Evolutionary conservation across 2,113 vertebrate genomes (phyloP).

Genomic region (Bubalus kerabau): DNA sequence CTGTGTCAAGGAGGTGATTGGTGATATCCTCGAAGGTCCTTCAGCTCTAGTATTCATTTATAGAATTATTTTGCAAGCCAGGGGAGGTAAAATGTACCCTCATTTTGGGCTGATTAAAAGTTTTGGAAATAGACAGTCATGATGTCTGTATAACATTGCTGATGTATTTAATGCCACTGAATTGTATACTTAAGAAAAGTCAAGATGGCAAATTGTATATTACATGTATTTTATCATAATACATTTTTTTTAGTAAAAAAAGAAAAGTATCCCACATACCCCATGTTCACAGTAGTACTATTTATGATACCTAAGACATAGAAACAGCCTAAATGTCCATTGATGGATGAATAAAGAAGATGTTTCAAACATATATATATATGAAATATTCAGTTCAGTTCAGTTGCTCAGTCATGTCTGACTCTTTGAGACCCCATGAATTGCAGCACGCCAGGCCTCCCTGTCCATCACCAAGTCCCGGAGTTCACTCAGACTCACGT

Average conservation of each 20-base stretch:
- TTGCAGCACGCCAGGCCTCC: too few relatives aligned
- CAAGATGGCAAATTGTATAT: not conserved
- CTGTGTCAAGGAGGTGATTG: not conserved
- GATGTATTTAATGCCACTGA: not conserved
- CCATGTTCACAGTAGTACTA: not conserved
- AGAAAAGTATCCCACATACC: not conserved
- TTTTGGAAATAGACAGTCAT: not conserved
- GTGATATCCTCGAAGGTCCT: not conserved
- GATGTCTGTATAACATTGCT: not conserved
- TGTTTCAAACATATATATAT: not conserved
- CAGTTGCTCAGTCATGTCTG: too few relatives aligned
- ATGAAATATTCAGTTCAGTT: not conserved
- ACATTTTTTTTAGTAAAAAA: not conserved
- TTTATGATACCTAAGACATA: not conserved
- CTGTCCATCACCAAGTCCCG: too few relatives aligned
- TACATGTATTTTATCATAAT: not conserved
- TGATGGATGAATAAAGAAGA: not conserved
- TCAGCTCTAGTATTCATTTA: not conserved
- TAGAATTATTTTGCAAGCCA: not conserved
- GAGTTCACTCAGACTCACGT: too few relatives aligned
- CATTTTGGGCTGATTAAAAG: not conserved
- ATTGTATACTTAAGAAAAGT: not conserved
- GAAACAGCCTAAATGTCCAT: not conserved
- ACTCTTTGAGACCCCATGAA: too few relatives aligned
- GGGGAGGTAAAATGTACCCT: not conserved